phyloP scores from a whole-genome alignment of 2,113 vertebrate species.

The Hucho hucho region DNA sequence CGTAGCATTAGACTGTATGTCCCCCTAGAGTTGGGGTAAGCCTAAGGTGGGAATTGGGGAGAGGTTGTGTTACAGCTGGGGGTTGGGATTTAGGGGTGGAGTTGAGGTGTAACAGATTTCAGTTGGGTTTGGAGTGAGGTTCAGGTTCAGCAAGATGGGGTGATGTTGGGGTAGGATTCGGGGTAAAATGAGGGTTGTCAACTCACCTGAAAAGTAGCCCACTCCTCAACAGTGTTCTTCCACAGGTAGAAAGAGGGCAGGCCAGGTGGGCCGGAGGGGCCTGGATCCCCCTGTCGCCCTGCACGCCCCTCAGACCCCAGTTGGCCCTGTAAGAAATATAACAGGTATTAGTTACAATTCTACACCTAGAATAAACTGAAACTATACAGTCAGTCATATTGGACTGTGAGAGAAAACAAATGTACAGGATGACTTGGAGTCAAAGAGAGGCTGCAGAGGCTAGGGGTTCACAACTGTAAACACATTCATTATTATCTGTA shows the following conservation, averaged over 20 bases:
- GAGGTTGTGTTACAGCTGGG: no score
- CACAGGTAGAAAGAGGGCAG: conserved; percentile 81
- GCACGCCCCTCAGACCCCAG: conserved; percentile 68
- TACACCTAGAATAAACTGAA: neutral
- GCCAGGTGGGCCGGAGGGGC: conserved; percentile 65
- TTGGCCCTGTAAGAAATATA: conserved; percentile 67
- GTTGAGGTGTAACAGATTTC: conserved; percentile 8
- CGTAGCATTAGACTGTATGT: no score
- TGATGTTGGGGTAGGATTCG: neutral
- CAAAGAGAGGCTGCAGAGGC: neutral
- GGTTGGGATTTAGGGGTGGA: neutral
- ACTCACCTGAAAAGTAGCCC: conserved; percentile 80
- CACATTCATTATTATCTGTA: conserved; percentile 20
- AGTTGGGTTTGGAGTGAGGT: neutral
- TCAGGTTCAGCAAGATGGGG: neutral
- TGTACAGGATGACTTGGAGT: neutral
- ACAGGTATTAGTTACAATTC: neutral
- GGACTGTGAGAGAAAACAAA: neutral
- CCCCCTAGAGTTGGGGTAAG: no score
- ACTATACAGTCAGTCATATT: neutral
- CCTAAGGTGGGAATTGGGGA: no score
- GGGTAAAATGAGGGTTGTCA: no score
- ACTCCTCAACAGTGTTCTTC: conserved; percentile 84
- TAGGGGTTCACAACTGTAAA: conserved; percentile 18
- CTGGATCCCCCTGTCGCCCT: conserved; percentile 69